Conservation (phyloP, 2,888 invertebrate genomes). For the Dexiosoma caninum region DNA sequence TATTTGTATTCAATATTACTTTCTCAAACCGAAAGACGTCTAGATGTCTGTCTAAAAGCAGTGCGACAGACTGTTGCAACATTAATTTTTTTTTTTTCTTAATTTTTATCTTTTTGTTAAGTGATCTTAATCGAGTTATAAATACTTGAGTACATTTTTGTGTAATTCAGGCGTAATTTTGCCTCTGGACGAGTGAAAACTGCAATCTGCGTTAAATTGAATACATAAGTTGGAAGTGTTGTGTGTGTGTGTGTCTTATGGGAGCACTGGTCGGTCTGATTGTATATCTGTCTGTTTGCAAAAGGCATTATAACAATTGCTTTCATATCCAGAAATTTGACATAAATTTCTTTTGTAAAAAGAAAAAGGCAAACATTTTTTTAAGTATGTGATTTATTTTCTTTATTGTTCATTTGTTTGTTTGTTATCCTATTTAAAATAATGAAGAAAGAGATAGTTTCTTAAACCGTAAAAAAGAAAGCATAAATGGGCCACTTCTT, state of each 20-base stretch:
- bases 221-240: not conserved
- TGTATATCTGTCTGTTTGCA: not conserved
- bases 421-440: slow-evolving; percentile 52
- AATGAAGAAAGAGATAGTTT: not conserved
- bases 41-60: slow-evolving; percentile 13
- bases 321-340: slow-evolving; percentile 44
- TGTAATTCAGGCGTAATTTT: slow-evolving; percentile 48
- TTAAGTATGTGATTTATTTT: slow-evolving; percentile 30
- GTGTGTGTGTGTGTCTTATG: not conserved
- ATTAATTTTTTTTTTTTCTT: not conserved
- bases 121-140: slow-evolving; percentile 55
- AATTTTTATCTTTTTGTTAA: not conserved
- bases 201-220: slow-evolving; percentile 15
- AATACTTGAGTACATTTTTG: slow-evolving; percentile 53
- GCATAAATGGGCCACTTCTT: slow-evolving; percentile 15
- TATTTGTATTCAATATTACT: slow-evolving; percentile 39
- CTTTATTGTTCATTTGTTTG: slow-evolving; percentile 25
- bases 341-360: slow-evolving; percentile 47
- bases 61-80: slow-evolving; percentile 8
- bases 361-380: slow-evolving; percentile 8
- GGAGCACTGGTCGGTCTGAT: too few species aligned
- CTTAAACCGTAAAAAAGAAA: not conserved
- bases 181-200: not conserved
- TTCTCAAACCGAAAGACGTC: slow-evolving; percentile 35
- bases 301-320: slow-evolving; percentile 1